Conservation (phyloP, 2,797 vertebrate species). For the Chromis chromis region DNA sequence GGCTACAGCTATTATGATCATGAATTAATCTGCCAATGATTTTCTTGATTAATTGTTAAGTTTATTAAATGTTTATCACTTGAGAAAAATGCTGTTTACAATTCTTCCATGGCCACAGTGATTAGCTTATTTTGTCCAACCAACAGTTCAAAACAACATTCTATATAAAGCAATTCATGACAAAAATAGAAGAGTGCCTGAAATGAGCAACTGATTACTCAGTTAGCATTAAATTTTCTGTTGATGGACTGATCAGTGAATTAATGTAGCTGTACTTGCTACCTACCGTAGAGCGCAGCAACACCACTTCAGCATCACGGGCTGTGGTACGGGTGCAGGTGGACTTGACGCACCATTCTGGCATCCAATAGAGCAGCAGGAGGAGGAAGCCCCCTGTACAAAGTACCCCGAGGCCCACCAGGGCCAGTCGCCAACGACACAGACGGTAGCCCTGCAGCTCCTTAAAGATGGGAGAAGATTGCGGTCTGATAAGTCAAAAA, state of each 20-base stretch:
- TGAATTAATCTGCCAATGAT: neutral
- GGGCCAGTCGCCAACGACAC: constrained; percentile 92
- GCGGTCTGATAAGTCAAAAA: neutral
- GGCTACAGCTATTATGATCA: too few relatives aligned
- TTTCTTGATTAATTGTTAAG: neutral
- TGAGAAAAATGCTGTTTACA: neutral
- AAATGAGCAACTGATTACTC: neutral
- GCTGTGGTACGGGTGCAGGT: constrained; percentile 88
- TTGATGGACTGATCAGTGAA: neutral
- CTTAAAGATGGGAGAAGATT: constrained; percentile 68
- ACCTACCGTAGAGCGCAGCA: constrained; percentile 93
- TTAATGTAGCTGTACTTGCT: neutral
- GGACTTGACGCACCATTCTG: constrained; percentile 96
- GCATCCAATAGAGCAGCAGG: constrained; percentile 98
- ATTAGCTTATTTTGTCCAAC: neutral
- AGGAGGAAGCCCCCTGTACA: constrained; percentile 96
- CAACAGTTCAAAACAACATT: neutral
- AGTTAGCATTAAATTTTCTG: neutral
- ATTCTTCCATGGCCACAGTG: too few relatives aligned
- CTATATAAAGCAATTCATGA: too few relatives aligned
- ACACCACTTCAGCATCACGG: constrained; percentile 91
- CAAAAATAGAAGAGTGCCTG: neutral
- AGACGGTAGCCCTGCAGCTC: constrained; percentile 92
- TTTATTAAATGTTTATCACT: too few relatives aligned
- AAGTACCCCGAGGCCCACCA: constrained; percentile 90